Base-by-base conservation (phyloP, 2,113 vertebrate genomes). In the Bufo gargarizans region DNA sequence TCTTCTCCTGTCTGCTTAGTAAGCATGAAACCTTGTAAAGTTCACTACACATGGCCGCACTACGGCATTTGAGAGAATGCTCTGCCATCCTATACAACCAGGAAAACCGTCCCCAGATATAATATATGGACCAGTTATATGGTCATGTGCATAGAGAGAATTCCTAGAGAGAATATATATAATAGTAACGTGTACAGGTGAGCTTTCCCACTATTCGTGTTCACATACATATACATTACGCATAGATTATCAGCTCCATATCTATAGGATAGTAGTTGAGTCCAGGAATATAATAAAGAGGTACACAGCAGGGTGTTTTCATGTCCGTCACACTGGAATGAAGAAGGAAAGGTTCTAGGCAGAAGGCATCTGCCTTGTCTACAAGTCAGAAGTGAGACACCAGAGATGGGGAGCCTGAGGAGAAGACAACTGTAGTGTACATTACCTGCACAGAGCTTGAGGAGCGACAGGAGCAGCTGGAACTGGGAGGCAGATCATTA, bases 381-480 rank as follows among this genome's bases (percentile, higher is more conserved):
- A 79, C 47, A 63, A n/a, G 13, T 61, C n/a, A 49, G 47, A 86
- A 47, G 2, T 7, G 45, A 86, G 17, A 72, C 10, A 47, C 16
- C 19, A 45, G 16, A 80, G 61, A n/a, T 50, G 77, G 13, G 77
- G 58, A 49, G 22, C 33, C 43, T 10, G 13, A 53, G 59, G 49
- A 47, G 11, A 88, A 53, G 8, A 63, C n/a, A 19, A 16, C 7
- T 65, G 22, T 17, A 79, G 74, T 67, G 20, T 67, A 77, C 87
- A 6, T 77, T 88, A 88, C 87, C 87, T 88, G 87, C 63, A 77
- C 47, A 50, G 72, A 59, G 72, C 71, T 88, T 65, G 80, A 88
- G 80, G 87, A 84, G 87, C 83, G 16, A 84, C 7, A 77, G 58
- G 16, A 69, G n/a, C 71, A 83, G 80, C 79, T 88, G 81, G 58